These are phyloP conservation scores for Recurvirostra avosetta DNA, from an alignment of 2,113 vertebrate species.

Conservation along the genomic window DNA sequence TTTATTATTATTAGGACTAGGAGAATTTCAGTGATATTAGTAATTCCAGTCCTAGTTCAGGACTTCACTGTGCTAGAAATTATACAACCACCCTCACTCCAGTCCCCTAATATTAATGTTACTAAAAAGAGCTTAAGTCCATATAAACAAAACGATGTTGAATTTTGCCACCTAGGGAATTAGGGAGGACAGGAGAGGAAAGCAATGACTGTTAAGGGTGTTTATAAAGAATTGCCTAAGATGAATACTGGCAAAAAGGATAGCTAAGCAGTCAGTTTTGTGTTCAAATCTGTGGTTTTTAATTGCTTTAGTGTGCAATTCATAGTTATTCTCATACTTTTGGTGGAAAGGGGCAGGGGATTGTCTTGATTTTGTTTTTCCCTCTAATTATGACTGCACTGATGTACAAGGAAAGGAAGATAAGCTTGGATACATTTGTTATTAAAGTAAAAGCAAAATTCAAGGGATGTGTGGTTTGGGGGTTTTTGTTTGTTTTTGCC, in stretches of 20 bases:
- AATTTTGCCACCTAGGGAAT: background rate
- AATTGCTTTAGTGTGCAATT: background rate
- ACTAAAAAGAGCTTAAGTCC: background rate
- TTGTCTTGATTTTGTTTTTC: background rate
- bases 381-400: background rate
- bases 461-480: fast-evolving
- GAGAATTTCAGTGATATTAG: conserved; percentile 4
- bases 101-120: background rate
- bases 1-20: conserved; percentile 36
- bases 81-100: background rate
- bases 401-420: background rate
- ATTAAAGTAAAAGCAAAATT: background rate
- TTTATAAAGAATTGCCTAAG: background rate
- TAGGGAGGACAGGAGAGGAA: background rate
- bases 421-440: background rate
- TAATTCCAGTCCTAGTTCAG: background rate
- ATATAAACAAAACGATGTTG: background rate
- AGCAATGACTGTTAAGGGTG: background rate
- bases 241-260: background rate
- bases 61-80: background rate
- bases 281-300: background rate
- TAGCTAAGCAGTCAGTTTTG: background rate
- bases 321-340: background rate
- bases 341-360: background rate
- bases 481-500: fast-evolving